Base-by-base conservation (phyloP, 2,888 invertebrate genomes). In the Microplitis deprimator region DNA sequence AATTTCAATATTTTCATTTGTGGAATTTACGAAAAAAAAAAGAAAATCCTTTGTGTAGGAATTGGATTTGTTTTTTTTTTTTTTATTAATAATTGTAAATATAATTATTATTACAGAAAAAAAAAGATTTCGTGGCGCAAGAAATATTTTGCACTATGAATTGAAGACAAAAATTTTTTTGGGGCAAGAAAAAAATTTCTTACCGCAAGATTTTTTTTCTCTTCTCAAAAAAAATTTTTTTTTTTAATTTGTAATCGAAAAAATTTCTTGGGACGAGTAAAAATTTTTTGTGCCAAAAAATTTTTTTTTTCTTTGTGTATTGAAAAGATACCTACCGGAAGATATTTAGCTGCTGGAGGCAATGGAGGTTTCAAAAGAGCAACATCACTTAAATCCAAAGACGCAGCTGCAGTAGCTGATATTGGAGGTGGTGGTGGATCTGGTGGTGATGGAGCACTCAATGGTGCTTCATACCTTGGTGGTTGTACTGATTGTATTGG, bases 351-450 rank as follows among this genome's bases (percentile, higher is more conserved):
- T 13, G 83, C 82, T 61, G 89, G 89, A 41, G 89, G 89, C 75
- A 88, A 76, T 6, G 89, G 89, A 73, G 89, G 88, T 79, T 87
- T 88, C 50, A 89, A 83, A 68, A 87, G 83, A n/a, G 88, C 89
- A 61, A 89, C 87, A 77, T 89, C 89, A 67, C 85, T 88, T 41
- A 89, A 85, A 75, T 89, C 87, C 79, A 86, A 86, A 50, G 83
- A 81, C 40, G 81, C 80, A 68, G 71, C 77, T 20, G 80, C 78
- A 68, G 71, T 76, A 17, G 80, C 79, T 20, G 80, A 68, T 38
- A 80, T 75, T n/a, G 81, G 78, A 67, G 80, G 72, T 69, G 81
- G 73, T 6, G 82, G 83, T 61, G 83, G 83, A 77, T 83, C 81
- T 72, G 82, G 83, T 64, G 83, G 83, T n/a, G 84, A 79, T n/a